A percentile compares a stretch with the other conserved stretches of the same genome.
Conservation (phyloP, 2,888 invertebrate species). For the Chymomyza fuscimana region DNA sequence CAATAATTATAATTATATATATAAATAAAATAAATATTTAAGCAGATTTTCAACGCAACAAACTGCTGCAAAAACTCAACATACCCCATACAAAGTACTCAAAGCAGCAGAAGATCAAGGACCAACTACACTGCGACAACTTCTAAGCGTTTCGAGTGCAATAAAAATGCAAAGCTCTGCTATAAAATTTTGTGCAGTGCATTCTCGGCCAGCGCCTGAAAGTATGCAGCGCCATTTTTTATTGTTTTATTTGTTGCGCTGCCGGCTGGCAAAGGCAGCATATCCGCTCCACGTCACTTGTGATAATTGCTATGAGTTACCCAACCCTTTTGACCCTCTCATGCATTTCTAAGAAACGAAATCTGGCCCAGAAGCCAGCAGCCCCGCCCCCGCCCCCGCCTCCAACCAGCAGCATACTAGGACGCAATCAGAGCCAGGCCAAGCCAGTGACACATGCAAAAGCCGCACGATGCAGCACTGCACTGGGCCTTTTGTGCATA, state of each 20-base stretch:
- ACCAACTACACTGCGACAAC: neutral
- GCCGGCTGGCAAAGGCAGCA: conserved; percentile 50
- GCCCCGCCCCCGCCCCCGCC: neutral
- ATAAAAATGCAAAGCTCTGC: neutral
- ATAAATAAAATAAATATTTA: too few species aligned
- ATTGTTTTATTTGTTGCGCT: conserved; percentile 69
- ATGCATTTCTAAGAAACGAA: conserved; percentile 61
- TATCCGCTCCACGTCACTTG: conserved; percentile 74
- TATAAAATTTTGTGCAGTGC: conserved; percentile 60
- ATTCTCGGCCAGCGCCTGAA: conserved; percentile 51
- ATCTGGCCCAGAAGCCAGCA: conserved; percentile 37
- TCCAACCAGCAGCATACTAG: conserved; percentile 2
- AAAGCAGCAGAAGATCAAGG: neutral
- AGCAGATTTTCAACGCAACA: neutral
- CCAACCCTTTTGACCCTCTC: conserved; percentile 6
- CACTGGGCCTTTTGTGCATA: conserved; percentile 70
- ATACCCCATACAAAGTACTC: neutral
- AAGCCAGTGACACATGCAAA: conserved; percentile 36
- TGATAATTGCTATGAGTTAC: conserved; percentile 68
- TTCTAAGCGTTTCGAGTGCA: neutral
- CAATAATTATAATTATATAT: too few species aligned
- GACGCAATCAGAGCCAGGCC: conserved; percentile 21
- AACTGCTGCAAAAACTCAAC: neutral
- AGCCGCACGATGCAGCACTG: conserved; percentile 27
- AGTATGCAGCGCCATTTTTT: conserved; percentile 64